These are phyloP conservation scores for Sarotherodon lohbergeri DNA, from an alignment of 2,113 vertebrate species.

Conservation along the genomic window DNA sequence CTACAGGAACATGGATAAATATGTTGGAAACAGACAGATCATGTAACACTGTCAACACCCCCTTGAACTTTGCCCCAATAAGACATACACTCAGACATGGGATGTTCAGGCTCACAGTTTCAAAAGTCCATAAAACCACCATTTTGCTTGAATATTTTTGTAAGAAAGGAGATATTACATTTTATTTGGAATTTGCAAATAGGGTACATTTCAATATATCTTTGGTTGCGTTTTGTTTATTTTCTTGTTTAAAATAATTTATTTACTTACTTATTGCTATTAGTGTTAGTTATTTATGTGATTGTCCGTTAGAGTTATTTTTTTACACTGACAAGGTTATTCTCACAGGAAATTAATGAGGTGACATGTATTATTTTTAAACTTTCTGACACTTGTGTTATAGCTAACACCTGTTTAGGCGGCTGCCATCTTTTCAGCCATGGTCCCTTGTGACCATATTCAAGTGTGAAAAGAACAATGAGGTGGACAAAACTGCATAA, in stretches of 20 bases:
- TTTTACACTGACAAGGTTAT: neutral
- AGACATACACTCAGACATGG: neutral
- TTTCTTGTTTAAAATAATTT: rapidly evolving
- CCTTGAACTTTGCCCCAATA: neutral
- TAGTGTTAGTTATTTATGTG: neutral
- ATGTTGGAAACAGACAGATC: neutral
- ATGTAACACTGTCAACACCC: neutral
- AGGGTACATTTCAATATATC: neutral
- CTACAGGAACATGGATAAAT: neutral
- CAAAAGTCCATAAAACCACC: neutral
- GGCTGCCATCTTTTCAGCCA: neutral
- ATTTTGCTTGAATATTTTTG: neutral
- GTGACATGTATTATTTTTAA: neutral
- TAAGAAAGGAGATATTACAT: neutral
- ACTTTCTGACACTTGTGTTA: neutral
- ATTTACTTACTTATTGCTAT: neutral
- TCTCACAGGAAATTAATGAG: neutral
- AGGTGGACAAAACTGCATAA: neutral
- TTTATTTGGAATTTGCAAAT: neutral
- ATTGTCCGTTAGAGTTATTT: neutral
- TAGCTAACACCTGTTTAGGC: conserved; percentile 24
- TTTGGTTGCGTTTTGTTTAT: neutral
- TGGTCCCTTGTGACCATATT: conserved; percentile 1
- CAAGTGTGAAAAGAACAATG: conserved; percentile 54
- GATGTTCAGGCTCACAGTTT: neutral